Conservation (phyloP, 2,888 invertebrate species). For the Epirrhoe tristata region DNA sequence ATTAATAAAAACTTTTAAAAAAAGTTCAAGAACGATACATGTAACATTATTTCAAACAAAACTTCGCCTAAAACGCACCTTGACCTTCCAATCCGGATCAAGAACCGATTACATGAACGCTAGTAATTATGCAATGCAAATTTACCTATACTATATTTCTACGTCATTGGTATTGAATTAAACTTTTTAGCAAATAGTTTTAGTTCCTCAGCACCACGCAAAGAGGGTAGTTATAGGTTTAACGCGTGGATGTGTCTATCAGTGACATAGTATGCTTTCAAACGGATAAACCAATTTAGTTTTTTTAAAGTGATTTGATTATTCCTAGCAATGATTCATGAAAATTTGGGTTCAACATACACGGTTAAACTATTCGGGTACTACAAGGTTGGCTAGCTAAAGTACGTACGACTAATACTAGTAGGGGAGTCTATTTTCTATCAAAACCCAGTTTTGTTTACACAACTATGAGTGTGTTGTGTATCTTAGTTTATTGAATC, state of each 20-base stretch:
- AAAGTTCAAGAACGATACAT: no score
- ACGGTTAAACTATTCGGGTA: background rate
- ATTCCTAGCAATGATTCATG: no score
- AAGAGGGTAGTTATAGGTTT: no score
- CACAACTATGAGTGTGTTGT: conserved; percentile 25
- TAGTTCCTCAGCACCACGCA: background rate
- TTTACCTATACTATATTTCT: background rate
- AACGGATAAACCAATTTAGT: no score
- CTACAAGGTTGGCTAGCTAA: conserved; percentile 35
- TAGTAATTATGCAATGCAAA: conserved; percentile 8
- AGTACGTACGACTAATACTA: conserved; percentile 35
- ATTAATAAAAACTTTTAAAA: no score
- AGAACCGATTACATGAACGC: conserved; percentile 44
- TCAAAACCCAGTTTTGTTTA: conserved; percentile 33
- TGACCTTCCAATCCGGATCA: conserved; percentile 44
- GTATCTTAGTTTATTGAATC: conserved; percentile 19
- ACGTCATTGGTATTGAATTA: background rate
- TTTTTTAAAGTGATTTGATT: no score
- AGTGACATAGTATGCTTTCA: no score
- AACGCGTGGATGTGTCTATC: no score
- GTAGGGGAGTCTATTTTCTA: conserved; percentile 42
- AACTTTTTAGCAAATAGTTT: background rate
- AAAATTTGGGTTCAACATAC: no score
- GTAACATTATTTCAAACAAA: conserved; percentile 4
- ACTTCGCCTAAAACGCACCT: conserved; percentile 10